Evolutionary conservation across 2,113 vertebrate genomes (phyloP), one percentile per base, ranked within the genome.

Genomic region (Machaerirhynchus nigripectus): DNA sequence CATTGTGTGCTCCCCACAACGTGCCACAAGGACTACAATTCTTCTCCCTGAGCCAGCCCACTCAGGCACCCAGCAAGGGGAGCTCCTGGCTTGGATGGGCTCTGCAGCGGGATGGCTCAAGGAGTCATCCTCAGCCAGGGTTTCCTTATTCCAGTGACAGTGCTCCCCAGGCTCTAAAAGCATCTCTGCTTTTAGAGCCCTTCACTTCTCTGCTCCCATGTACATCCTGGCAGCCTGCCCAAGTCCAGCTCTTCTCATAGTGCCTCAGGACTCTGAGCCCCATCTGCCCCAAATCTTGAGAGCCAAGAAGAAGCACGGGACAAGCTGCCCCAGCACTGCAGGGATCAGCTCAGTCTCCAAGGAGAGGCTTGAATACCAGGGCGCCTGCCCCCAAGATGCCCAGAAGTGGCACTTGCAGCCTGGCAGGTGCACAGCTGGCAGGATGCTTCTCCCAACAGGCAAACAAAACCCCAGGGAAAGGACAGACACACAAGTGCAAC

Each of bases 271-370:
- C 52, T 79, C 59, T 7, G 9, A 89, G 47, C 31, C 37, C 35
- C 52, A 55, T 31, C 47, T 86, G 68, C 10, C 55, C 13, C 30
- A 55, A 12, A 13, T 13, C 94, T 44, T 96, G 99, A 91, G 24
- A 94, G 67, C 47, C 61, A 89, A 78, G 39, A 40, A 78, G 27
- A 23, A 57, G 31, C 46, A 59, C 0, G 6, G 47, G 52, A 84
- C 42, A 84, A 71, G 65, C 73, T 91, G 42, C 20, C 15, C 55
- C 3, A 15, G 53, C 33, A 31, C 68, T 57, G 59, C 63, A 78
- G 50, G 15, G 28, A 89, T 47, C 55, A 31, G 17, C 37, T 50
- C 28, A 37, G 33, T 39, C 65, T 44, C 17, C 30, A 27, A 1
- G 3, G 37, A 77, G 59, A 78, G 52, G 28, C 13, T 1, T 59